These are phyloP conservation scores for Lepilemur ruficaudatus DNA, from an alignment of 2,797 vertebrate genomes.

Conservation along the genomic window DNA sequence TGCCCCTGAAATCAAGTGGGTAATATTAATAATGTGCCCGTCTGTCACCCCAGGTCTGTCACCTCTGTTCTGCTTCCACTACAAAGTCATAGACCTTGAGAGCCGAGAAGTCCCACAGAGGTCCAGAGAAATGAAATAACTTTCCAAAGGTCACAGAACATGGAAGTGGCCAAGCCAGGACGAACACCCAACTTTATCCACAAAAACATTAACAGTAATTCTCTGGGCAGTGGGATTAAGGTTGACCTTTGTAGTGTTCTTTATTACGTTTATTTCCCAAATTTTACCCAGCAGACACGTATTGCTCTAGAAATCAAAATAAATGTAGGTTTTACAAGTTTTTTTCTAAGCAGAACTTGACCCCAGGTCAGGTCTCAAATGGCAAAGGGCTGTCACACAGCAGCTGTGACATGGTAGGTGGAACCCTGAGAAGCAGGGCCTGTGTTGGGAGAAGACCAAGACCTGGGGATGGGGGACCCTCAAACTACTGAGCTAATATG, in stretches of 20 bases:
- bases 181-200: background rate
- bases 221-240: background rate
- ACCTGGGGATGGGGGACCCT: background rate
- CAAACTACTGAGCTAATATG: background rate
- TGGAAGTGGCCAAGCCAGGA: background rate
- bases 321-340: background rate
- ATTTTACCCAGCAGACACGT: background rate
- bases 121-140: background rate
- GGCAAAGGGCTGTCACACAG: background rate
- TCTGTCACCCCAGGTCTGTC: background rate
- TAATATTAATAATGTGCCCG: background rate
- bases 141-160: background rate
- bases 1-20: background rate
- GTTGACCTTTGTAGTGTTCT: background rate
- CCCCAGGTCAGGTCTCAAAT: background rate
- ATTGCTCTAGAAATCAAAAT: conserved; percentile 39
- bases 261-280: background rate
- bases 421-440: background rate
- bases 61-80: background rate
- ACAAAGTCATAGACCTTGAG: background rate
- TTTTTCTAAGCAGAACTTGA: background rate
- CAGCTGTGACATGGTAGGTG: too few species aligned
- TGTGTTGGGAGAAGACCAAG: background rate
- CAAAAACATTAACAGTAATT: background rate
- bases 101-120: background rate